Evolutionary conservation across 2,888 invertebrate species (phyloP).

Genomic region (Leptogaster cylindrica): DNA sequence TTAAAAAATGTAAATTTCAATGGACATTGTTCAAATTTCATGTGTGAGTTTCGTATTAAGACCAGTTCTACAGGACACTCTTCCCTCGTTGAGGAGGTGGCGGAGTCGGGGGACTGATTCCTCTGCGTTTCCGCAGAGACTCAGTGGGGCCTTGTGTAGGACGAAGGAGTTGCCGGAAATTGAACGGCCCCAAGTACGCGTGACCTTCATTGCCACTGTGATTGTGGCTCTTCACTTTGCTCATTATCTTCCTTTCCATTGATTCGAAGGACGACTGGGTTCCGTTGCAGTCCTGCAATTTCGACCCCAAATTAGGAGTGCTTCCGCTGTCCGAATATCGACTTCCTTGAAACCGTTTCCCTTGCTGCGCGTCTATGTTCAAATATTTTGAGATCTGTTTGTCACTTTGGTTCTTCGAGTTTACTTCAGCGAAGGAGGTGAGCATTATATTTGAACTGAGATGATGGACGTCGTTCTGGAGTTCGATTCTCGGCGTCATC

Average conservation of each 20-base stretch:
- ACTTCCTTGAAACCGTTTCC: conserved; percentile 12
- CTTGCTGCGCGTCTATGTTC: conserved; percentile 46
- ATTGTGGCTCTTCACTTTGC: conserved; percentile 42
- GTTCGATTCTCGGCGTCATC: conserved; percentile 38
- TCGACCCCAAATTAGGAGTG: conserved; percentile 38
- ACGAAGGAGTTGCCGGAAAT: conserved; percentile 70
- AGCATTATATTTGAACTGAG: conserved; percentile 43
- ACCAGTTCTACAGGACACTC: conserved; percentile 42
- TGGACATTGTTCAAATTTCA: background rate
- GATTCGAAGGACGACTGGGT: conserved; percentile 47
- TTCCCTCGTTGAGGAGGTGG: conserved; percentile 51
- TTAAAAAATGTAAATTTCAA: too few relatives aligned
- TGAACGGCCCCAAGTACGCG: conserved; percentile 71
- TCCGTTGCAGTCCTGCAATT: background rate
- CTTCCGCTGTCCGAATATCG: conserved; percentile 20
- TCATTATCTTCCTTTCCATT: conserved; percentile 48
- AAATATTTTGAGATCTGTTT: conserved; percentile 44
- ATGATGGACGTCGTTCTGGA: conserved; percentile 39
- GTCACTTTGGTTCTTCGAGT: conserved; percentile 4
- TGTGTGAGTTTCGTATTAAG: background rate
- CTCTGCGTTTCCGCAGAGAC: conserved; percentile 71
- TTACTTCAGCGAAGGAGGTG: conserved; percentile 46
- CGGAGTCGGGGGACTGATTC: conserved; percentile 63
- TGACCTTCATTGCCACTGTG: conserved; percentile 47
- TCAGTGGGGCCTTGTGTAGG: conserved; percentile 74